Evolutionary conservation across 2,888 invertebrate genomes (phyloP).

Genomic region (Auanema sp.): DNA sequence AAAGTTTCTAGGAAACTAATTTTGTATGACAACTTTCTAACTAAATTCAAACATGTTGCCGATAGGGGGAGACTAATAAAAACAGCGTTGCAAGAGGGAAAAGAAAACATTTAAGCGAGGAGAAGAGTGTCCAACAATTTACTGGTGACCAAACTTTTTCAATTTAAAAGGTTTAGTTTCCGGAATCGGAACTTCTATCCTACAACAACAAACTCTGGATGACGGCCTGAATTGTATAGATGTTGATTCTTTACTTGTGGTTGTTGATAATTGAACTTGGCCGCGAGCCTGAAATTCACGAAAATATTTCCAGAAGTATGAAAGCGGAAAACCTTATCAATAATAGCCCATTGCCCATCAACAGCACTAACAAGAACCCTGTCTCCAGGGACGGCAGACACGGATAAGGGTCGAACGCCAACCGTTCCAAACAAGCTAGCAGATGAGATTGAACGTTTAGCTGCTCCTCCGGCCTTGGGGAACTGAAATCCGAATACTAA

Average conservation of each 20-base stretch:
- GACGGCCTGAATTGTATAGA: constrained; percentile 17
- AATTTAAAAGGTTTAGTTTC: constrained; percentile 30
- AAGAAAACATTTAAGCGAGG: not conserved
- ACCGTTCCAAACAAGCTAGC: constrained; percentile 1
- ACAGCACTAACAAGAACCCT: constrained; percentile 23
- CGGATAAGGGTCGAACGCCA: constrained; percentile 10
- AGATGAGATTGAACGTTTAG: constrained; percentile 9
- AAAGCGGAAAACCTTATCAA: constrained; percentile 26
- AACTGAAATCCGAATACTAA: constrained; percentile 5
- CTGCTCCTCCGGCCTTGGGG: constrained; percentile 12
- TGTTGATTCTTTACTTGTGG: not conserved
- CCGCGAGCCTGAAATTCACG: constrained; percentile 8
- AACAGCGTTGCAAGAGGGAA: not conserved
- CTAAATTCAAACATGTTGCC: not conserved
- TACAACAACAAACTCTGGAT: constrained; percentile 12
- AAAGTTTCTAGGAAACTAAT: constrained; percentile 1
- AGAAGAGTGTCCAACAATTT: constrained; percentile 4
- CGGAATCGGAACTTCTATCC: constrained; percentile 19
- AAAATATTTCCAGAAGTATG: not conserved
- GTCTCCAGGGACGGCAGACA: constrained; percentile 10
- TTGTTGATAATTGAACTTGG: constrained; percentile 9
- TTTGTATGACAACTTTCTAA: not conserved
- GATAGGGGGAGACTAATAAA: constrained; percentile 1
- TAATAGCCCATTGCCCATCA: constrained; percentile 32
- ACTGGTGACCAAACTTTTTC: constrained; percentile 37